A percentile compares a stretch with the other conserved stretches of the same genome.
These are phyloP conservation scores for Pyrrhosoma nymphula DNA, from an alignment of 2,888 invertebrate genomes.

Conservation along the genomic window DNA sequence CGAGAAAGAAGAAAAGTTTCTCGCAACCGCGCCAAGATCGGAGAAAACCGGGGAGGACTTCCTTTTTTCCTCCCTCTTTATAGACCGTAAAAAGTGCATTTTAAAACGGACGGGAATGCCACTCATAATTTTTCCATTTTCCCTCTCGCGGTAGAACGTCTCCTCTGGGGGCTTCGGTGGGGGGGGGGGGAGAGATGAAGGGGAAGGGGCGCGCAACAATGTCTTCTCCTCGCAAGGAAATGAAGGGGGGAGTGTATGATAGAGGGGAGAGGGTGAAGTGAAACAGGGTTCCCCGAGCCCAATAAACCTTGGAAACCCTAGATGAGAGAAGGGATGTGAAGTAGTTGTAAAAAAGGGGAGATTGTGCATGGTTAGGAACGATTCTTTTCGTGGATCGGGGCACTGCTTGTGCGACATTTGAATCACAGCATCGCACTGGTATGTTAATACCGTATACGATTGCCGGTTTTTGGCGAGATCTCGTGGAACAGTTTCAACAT, in stretches of 20 bases:
- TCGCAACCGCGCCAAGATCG: not conserved
- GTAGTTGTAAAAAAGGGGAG: not conserved
- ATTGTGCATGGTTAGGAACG: not conserved
- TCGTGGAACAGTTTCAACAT: too few species aligned
- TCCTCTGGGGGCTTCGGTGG: constrained; percentile 72
- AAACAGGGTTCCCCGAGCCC: not conserved
- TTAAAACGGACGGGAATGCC: not conserved
- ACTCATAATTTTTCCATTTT: not conserved
- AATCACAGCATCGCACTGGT: too few species aligned
- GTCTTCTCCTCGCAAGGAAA: not conserved
- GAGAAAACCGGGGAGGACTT: not conserved
- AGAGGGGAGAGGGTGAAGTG: not conserved
- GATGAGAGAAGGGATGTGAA: not conserved
- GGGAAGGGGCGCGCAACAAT: not conserved
- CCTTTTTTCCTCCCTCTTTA: not conserved
- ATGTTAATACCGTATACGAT: too few species aligned
- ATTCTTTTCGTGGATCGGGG: not conserved
- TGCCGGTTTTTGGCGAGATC: too few species aligned
- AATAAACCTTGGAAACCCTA: not conserved
- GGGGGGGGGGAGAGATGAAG: constrained; percentile 70
- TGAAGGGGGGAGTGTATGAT: too few species aligned
- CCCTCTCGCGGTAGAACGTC: not conserved
- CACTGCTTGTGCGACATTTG: too few species aligned
- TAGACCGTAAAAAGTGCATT: constrained; percentile 16
- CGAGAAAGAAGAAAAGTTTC: not conserved